Evolutionary conservation across 2,888 invertebrate species (phyloP).

Genomic region (Crocallis elinguaria): DNA sequence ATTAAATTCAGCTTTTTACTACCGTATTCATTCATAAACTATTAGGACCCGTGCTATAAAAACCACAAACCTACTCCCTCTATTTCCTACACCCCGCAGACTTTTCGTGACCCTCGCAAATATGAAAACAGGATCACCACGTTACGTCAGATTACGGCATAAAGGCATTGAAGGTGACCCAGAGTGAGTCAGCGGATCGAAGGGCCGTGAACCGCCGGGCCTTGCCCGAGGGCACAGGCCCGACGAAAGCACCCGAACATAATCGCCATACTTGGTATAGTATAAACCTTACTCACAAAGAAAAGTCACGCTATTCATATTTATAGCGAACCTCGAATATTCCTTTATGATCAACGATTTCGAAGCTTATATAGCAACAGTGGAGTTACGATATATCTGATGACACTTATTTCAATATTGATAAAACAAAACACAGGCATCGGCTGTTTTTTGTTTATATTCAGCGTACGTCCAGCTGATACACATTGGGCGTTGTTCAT

Average conservation of each 20-base stretch:
- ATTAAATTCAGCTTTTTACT: too few species aligned
- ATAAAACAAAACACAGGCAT: too few species aligned
- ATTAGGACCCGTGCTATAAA: too few species aligned
- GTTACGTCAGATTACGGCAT: constrained; percentile 57
- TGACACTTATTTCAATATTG: too few species aligned
- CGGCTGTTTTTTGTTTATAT: background rate
- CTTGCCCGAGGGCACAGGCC: constrained; percentile 52
- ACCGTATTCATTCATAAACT: too few species aligned
- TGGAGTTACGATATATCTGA: too few species aligned
- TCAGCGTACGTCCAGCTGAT: constrained; percentile 2
- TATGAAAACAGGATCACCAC: constrained; percentile 27
- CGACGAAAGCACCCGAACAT: constrained; percentile 47
- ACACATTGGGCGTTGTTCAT: constrained; percentile 1
- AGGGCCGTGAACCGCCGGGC: constrained; percentile 40
- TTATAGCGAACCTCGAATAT: background rate
- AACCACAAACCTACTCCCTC: background rate
- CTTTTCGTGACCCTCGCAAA: constrained; percentile 24
- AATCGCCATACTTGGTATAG: constrained; percentile 22
- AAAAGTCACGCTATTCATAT: constrained; percentile 1
- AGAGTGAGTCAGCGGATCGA: constrained; percentile 46
- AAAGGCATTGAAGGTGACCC: constrained; percentile 36
- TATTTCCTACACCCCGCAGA: constrained; percentile 18
- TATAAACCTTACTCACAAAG: background rate
- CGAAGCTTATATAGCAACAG: too few species aligned
- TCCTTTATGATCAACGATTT: background rate